Conservation (phyloP, 2,888 invertebrate species). For the Temnothorax ravouxi region DNA sequence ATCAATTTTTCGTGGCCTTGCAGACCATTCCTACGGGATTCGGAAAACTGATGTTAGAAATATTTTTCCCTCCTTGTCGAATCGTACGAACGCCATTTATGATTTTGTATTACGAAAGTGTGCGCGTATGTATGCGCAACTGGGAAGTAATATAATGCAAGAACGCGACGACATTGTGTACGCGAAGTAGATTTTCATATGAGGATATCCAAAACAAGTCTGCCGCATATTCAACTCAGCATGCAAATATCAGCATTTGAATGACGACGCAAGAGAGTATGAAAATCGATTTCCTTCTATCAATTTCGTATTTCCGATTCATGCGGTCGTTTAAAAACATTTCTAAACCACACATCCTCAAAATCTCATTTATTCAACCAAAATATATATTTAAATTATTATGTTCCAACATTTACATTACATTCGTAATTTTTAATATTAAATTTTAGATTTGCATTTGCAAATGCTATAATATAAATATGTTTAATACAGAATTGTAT, state of each 20-base stretch:
- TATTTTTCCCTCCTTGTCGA: slow-evolving; percentile 34
- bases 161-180: slow-evolving; percentile 33
- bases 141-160: slow-evolving; percentile 27
- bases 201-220: slow-evolving; percentile 48
- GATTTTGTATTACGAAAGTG: slow-evolving; percentile 20
- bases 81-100: slow-evolving; percentile 12
- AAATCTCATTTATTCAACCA: slow-evolving; percentile 1
- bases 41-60: slow-evolving; percentile 19
- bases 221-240: slow-evolving; percentile 49
- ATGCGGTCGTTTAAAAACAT: slow-evolving; percentile 52
- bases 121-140: not conserved
- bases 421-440: slow-evolving; percentile 15
- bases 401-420: not conserved
- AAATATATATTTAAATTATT: slow-evolving; percentile 27
- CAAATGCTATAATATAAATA: slow-evolving; percentile 1
- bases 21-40: not conserved
- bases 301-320: slow-evolving; percentile 46
- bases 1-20: not conserved
- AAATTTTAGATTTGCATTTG: slow-evolving; percentile 29
- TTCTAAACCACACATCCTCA: slow-evolving; percentile 14
- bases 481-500: not conserved
- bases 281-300: slow-evolving; percentile 52
- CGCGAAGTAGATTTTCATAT: slow-evolving; percentile 59
- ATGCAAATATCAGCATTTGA: slow-evolving; percentile 54
- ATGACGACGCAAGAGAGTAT: slow-evolving; percentile 48